Conservation (phyloP, 64 coral and sea anemone species). For the Hydrozoanthus tunicans region DNA sequence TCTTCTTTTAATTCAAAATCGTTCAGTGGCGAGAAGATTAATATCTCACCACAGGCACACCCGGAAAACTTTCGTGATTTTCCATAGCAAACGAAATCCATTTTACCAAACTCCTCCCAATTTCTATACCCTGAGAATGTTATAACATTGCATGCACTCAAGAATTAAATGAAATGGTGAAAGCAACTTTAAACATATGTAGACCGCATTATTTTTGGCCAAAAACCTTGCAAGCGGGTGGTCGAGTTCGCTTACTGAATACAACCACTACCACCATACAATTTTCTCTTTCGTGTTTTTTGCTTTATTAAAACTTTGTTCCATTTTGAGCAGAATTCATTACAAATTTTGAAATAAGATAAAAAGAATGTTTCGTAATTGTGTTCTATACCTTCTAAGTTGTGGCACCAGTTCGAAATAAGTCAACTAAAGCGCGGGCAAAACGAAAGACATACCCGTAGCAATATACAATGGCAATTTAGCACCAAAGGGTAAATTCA, state of each 20-base stretch:
- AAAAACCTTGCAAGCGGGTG: constrained; percentile 37
- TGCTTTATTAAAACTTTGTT: constrained; percentile 58
- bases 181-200: constrained; percentile 30
- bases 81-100: neutral
- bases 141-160: constrained; percentile 34
- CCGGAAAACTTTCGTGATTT: constrained; percentile 57
- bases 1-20: constrained; percentile 32
- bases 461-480: constrained; percentile 20
- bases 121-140: constrained; percentile 4
- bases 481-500: constrained; percentile 36
- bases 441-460: constrained; percentile 25
- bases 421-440: constrained; percentile 8
- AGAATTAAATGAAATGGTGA: constrained; percentile 28
- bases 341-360: constrained; percentile 63
- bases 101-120: constrained; percentile 56
- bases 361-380: constrained; percentile 47
- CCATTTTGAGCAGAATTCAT: constrained; percentile 51
- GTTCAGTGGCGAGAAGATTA: constrained; percentile 41
- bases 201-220: constrained; percentile 45
- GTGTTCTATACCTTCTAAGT: neutral
- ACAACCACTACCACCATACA: constrained; percentile 3
- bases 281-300: constrained; percentile 36
- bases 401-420: constrained; percentile 22
- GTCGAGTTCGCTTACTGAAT: neutral
- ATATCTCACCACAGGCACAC: constrained; percentile 38